phyloP scores from a whole-genome alignment of 2,113 vertebrate species.

The Tinamus guttatus region DNA sequence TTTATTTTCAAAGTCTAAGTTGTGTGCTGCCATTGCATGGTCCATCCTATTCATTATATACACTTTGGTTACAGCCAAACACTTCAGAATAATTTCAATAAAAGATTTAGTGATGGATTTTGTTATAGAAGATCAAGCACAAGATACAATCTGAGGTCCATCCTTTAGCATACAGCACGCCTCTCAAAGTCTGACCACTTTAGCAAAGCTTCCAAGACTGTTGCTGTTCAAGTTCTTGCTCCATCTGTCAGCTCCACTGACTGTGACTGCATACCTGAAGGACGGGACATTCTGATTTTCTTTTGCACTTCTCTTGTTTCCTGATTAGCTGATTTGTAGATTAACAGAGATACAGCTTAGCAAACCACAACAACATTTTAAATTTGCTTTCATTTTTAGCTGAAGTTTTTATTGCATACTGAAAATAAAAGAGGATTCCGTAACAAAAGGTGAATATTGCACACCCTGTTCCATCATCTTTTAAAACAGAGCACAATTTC shows the following conservation, averaged over 20 bases:
- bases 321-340: not conserved
- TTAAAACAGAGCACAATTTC: not conserved
- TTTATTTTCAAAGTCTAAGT: not conserved
- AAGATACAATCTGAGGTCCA: not conserved
- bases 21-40: not conserved
- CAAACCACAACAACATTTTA: not conserved
- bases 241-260: not conserved
- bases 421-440: not conserved
- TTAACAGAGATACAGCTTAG: not conserved
- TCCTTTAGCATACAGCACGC: not conserved
- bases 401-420: not conserved
- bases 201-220: not conserved
- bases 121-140: not conserved
- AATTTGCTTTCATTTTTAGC: not conserved
- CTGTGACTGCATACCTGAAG: not conserved
- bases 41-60: not conserved
- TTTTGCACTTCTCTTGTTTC: not conserved
- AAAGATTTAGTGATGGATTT: not conserved
- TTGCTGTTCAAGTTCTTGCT: not conserved
- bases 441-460: not conserved
- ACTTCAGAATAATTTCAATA: not conserved
- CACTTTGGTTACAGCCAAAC: not conserved
- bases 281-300: not conserved
- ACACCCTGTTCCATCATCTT: not conserved
- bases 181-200: not conserved